Evolutionary conservation across 2,888 invertebrate genomes (phyloP), one percentile per base, ranked within the genome.

Genomic region (Baccha elongata): DNA sequence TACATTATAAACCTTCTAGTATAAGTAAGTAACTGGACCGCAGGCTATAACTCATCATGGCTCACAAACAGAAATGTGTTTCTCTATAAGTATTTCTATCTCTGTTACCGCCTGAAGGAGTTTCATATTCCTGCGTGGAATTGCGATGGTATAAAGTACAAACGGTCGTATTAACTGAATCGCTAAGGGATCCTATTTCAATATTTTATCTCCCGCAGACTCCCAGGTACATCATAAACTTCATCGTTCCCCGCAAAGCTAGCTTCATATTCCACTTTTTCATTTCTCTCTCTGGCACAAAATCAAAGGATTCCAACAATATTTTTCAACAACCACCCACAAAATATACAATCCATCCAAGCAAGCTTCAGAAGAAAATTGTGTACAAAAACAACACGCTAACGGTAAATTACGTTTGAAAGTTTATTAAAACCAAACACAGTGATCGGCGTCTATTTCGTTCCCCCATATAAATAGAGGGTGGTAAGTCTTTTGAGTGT

Each of bases 351-450:
- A 26, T 37, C 8, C 13, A 8, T 11, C 11, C 8, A n/a, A 5
- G 29, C 29, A 35, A 8, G 35, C 17, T n/a, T n/a, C 15, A n/a
- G n/a, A 40, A 58, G 40, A 13, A 58, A 40, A 58, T 26, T 58
- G 55, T 58, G 15, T 40, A 58, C 55, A 40, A 58, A 40, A 44
- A 60, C 60, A 29, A 60, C 60, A 60, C 60, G 60, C 60, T 60
- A 53, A 68, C 50, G 72, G 62, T 78, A 68, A 83, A 62, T 78
- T 83, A 73, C 67, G 83, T 78, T 64, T 62, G 68, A 72, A 68
- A 78, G 72, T 83, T 78, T 83, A 83, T 78, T 83, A 83, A 83
- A 78, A 83, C 72, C 83, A 83, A 76, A 83, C 83, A 83, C 68
- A 78, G n/a, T n/a, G 78, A 78, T 83, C 72, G 78, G 83, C 64